These are phyloP conservation scores for Phyllostomus hastatus DNA, from an alignment of 2,113 vertebrate species.

Conservation along the genomic window DNA sequence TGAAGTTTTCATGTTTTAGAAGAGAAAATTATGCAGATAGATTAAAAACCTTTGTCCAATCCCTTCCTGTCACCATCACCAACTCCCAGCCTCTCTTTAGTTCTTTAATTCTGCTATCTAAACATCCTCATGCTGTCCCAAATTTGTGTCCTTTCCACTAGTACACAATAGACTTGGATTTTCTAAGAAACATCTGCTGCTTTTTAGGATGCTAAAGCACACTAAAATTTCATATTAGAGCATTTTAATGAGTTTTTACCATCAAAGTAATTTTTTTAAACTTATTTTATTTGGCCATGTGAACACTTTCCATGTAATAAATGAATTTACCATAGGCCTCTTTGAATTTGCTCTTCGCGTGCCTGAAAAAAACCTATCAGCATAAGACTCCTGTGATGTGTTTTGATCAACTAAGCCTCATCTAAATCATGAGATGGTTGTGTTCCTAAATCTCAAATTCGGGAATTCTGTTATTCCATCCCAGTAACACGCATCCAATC, in stretches of 20 bases:
- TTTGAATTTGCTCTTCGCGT: not conserved
- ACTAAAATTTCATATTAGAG: not conserved
- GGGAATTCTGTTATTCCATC: not conserved
- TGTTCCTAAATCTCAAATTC: constrained; percentile 13
- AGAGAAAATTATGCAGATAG: not conserved
- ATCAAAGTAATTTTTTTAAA: not conserved
- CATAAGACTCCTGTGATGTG: not conserved
- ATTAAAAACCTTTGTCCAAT: not conserved
- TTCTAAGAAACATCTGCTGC: not conserved
- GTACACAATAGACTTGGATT: not conserved
- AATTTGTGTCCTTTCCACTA: not conserved
- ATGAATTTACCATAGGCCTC: not conserved
- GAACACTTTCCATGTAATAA: not conserved
- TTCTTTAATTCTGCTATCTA: not conserved
- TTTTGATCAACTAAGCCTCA: constrained; percentile 12
- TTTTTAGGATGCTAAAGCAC: not conserved
- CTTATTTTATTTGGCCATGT: not conserved
- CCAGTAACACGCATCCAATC: not conserved
- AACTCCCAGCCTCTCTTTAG: not conserved
- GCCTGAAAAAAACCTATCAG: not conserved
- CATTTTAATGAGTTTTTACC: not conserved
- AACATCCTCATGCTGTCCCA: not conserved
- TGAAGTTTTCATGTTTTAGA: not conserved
- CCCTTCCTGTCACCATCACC: not conserved
- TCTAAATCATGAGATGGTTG: not conserved